Percentiles rank a stretch among this genome's conserved stretches.
These are phyloP conservation scores for Nipponacmea schrenckii DNA, from an alignment of 2,888 invertebrate species.

Conservation along the genomic window DNA sequence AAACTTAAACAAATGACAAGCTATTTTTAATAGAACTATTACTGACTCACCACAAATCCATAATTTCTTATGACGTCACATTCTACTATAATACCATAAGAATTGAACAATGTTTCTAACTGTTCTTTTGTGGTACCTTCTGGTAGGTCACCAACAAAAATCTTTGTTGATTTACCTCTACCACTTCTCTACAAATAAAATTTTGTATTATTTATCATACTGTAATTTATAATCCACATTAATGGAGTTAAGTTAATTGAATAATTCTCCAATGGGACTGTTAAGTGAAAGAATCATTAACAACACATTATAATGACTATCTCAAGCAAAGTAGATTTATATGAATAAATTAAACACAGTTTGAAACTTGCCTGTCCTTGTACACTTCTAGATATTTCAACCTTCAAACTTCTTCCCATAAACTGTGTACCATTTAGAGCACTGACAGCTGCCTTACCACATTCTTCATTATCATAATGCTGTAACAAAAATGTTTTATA, in stretches of 20 bases:
- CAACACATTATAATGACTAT: too few species aligned
- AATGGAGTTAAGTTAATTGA: too few species aligned
- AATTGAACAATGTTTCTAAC: slow-evolving; percentile 54
- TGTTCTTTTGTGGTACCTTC: slow-evolving; percentile 52
- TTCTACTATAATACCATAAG: slow-evolving; percentile 61
- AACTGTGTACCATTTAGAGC: slow-evolving; percentile 91
- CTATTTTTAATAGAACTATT: background rate
- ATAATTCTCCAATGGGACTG: too few species aligned
- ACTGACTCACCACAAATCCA: slow-evolving; percentile 62
- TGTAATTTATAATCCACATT: too few species aligned
- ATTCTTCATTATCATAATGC: slow-evolving; percentile 90
- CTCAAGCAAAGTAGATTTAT: too few species aligned
- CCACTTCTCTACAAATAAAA: background rate
- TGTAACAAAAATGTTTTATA: slow-evolving; percentile 50
- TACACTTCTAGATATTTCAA: slow-evolving; percentile 72
- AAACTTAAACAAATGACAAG: too few species aligned
- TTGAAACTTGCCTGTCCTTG: slow-evolving; percentile 60
- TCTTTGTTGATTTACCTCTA: slow-evolving; percentile 46
- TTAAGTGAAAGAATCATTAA: too few species aligned
- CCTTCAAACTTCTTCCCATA: slow-evolving; percentile 92
- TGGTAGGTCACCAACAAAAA: slow-evolving; percentile 62
- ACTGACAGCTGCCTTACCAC: slow-evolving; percentile 90
- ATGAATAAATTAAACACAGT: too few species aligned
- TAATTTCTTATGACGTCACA: slow-evolving; percentile 65
- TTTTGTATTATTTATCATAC: too few species aligned